Percentiles rank a stretch among this genome's conserved stretches.
Evolutionary conservation across 2,113 vertebrate species (phyloP).

Genomic region (Tragelaphus strepsiceros): DNA sequence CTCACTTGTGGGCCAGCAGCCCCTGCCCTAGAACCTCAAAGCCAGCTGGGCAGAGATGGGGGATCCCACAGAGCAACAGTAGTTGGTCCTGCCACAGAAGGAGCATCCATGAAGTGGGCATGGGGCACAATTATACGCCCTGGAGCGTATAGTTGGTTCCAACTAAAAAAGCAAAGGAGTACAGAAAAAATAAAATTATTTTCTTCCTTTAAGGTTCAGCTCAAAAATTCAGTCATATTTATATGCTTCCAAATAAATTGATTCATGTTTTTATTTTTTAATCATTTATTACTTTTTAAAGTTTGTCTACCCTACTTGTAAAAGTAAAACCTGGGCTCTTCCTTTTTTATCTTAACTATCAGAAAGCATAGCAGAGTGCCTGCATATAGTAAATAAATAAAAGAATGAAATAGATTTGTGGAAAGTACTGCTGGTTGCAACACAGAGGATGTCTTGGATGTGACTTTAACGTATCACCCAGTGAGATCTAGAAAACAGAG

Average conservation of each 20-base stretch:
- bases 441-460: not conserved
- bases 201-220: not conserved
- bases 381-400: not conserved
- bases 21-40: not conserved
- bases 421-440: not conserved
- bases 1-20: not conserved
- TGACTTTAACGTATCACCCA: not conserved
- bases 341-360: not conserved
- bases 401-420: not conserved
- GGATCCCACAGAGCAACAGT: not conserved
- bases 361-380: not conserved
- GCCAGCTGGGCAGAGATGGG: not conserved
- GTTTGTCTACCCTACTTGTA: not conserved
- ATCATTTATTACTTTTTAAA: conserved; percentile 15
- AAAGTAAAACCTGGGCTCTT: not conserved
- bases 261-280: not conserved
- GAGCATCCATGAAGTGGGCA: too few species aligned
- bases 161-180: not conserved
- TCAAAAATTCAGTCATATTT: not conserved
- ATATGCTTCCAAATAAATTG: not conserved
- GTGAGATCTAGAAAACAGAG: not conserved
- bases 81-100: not conserved
- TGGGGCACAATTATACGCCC: not conserved
- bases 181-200: not conserved
- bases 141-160: not conserved